Base-by-base conservation (phyloP, 2,797 vertebrate species). In the Hylomyscus alleni region DNA sequence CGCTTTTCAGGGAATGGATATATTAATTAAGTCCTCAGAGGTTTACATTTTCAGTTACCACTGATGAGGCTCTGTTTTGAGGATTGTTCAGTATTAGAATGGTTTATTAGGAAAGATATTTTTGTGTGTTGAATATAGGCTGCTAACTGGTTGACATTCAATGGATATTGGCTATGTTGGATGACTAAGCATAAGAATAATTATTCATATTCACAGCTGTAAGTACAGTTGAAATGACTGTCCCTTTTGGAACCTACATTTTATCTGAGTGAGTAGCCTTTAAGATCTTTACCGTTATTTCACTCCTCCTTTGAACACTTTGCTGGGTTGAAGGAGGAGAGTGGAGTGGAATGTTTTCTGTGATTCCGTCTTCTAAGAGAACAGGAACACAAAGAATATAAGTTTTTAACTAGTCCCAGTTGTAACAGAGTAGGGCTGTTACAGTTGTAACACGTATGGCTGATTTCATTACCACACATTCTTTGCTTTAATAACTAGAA, bases 401-500 rank as follows among this genome's bases (percentile, higher is more conserved):
- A 29, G 31, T 56, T 22, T 15, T 40, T 34, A 89, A 78, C 0
- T 82, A 62, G 4, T 40, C 31, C 80, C 1, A 20, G 4, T 76
- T 76, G 15, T 84, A 86, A 76, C 7, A 73, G 54, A 54, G 6
- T 69, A 4, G 31, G 80, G 89, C n/a, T n/a, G n/a, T n/a, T n/a
- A n/a, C n/a, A n/a, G n/a, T n/a, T n/a, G n/a, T n/a, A 91, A 84
- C 62, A 85, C 1, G 76, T 89, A 80, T 15, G 87, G 52, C 14
- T 94, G 50, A 58, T 65, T 94, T 56, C 1, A 72, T 65, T 90
- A 50, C 17, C 10, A 24, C n/a, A n/a, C 62, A 26, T 65, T 83
- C 34, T 86, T 95, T 86, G 20, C 29, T 91, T 92, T 83, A 69
- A 76, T 86, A 67, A 40, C 26, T 52, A 44, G 82, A 85, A 62